Evolutionary conservation across 64 coral and sea anemone genomes (phyloP), one percentile per base, ranked within the genome.

Genomic region (Astreopora myriophthalma): DNA sequence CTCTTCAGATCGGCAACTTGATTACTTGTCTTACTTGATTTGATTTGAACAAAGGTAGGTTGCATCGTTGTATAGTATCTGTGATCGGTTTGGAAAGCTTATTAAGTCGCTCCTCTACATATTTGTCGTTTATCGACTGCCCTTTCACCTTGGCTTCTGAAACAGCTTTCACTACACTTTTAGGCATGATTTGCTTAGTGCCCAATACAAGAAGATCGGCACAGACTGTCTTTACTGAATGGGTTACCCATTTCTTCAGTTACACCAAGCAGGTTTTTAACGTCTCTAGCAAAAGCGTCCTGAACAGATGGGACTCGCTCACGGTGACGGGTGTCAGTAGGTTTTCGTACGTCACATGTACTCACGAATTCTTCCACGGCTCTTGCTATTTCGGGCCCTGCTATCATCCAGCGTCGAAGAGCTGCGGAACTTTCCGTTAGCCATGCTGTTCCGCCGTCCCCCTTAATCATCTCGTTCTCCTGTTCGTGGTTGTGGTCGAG

Each of bases 1-100:
- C 61, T 91, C n/a, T 80, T 90, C 1, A 89, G 87, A 63, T 24
- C 26, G 22, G 55, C 36, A 74, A 52, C 70, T 28, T 89, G 72
- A 57, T 26, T 66, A 8, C 10, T n/a, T n/a, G n/a, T n/a, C 30
- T 6, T 58, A 34, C 62, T 16, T 88, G 44, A 32, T 20, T 13
- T 26, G 70, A 32, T 2, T 49, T 37, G 62, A 88, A 75, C 44
- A 88, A 36, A 30, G 71, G 34, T 35, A 87, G 40, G n/a, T 73
- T 72, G 42, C 51, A 49, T 32, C 30, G 69, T 88, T 36, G 25
- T 8, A 74, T 52, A 32, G 42, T 51, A 22, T 89, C 87, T 38
- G 68, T 57, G 14, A 89, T 89, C 28, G 49, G 13, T 28, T 49
- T 76, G 48, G 34, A 63, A 5, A 51, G 35, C 30, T 63, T 76